Base-by-base conservation (phyloP, 2,888 invertebrate genomes). In the Chalcis sispes region DNA sequence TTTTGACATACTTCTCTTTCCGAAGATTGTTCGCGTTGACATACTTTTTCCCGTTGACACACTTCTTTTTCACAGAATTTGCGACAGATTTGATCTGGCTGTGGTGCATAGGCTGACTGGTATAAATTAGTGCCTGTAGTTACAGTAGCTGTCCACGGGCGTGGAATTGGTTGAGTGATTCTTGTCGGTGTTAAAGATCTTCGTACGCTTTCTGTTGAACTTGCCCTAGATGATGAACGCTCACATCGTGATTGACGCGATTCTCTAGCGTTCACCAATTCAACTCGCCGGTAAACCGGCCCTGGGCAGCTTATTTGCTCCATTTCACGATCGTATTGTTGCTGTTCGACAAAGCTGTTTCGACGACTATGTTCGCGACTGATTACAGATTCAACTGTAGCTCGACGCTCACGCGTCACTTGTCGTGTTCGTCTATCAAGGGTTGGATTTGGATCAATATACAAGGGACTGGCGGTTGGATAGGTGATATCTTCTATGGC, bases 61-160 rank as follows among this genome's bases (percentile, higher is more conserved):
- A 81, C 79, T 15, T 80, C 77, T 42, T 81, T 79, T 18, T 83
- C 83, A 29, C 79, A 80, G 36, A 80, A 84, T 59, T 46, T 81
- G 70, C 8, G 80, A 59, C 48, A 80, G 1, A 81, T 67, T 20
- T 77, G 77, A 2, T 80, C 79, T 0, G 81, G 79, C 50, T 84
- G 83, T 2, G 82, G 73, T 0, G 77, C 70, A 54, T 85, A 85
- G 7, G 81, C 82, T 59, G 86, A 85, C 54, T 86, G 82, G 72
- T 85, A 88, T 1, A 86, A 79, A 54, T 84, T 87, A 0, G 82
- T 78, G 2, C 85, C 84, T 0, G 83, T 80, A 0, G 85, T 84
- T 1, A 88, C 88, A 0, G 87, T 87, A 0, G 88, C 88, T 0
- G 85, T 87, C 89, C 89, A 89, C 0, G 89, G 88, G 61, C 84